phyloP scores from a whole-genome alignment of 2,113 vertebrate genomes.

The Chionodraco myersi region DNA sequence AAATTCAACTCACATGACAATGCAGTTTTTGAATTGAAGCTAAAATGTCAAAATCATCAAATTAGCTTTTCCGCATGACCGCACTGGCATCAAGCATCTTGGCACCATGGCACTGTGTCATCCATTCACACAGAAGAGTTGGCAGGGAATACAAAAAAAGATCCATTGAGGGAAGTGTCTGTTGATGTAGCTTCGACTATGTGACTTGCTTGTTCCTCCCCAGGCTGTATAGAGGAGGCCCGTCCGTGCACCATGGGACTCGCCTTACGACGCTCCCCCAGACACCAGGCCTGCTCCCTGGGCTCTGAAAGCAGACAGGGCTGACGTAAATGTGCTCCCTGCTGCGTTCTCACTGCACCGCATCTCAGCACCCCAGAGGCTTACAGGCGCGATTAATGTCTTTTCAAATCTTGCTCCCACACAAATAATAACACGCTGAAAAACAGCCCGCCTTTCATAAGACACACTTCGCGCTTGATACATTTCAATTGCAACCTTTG shows the following conservation, averaged over 20 bases:
- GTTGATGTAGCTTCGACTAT: constrained; percentile 46
- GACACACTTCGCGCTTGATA: constrained; percentile 4
- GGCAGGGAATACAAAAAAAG: constrained; percentile 6
- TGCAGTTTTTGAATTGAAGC: not conserved
- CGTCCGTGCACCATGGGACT: constrained; percentile 65
- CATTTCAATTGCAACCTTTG: constrained; percentile 5
- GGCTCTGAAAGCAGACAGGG: constrained; percentile 66
- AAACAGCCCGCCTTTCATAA: constrained; percentile 40
- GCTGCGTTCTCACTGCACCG: constrained; percentile 62
- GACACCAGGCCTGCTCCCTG: constrained; percentile 63
- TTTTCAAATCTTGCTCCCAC: constrained; percentile 41
- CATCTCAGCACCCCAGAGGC: constrained; percentile 57
- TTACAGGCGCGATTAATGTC: constrained; percentile 42
- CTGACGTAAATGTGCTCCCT: constrained; percentile 83
- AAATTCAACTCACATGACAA: constrained; percentile 1
- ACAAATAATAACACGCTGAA: constrained; percentile 52
- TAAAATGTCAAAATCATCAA: constrained; percentile 4
- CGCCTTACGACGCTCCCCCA: constrained; percentile 43
- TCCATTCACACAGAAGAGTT: constrained; percentile 26
- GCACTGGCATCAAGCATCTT: constrained; percentile 20
- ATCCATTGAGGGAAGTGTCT: constrained; percentile 38
- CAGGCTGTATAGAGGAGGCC: constrained; percentile 47
- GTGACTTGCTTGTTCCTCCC: constrained; percentile 64
- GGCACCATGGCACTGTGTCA: constrained; percentile 14
- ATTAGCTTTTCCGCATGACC: constrained; percentile 23